Base-by-base conservation (phyloP, 2,888 invertebrate genomes). In the Drosophila vallismaia region DNA sequence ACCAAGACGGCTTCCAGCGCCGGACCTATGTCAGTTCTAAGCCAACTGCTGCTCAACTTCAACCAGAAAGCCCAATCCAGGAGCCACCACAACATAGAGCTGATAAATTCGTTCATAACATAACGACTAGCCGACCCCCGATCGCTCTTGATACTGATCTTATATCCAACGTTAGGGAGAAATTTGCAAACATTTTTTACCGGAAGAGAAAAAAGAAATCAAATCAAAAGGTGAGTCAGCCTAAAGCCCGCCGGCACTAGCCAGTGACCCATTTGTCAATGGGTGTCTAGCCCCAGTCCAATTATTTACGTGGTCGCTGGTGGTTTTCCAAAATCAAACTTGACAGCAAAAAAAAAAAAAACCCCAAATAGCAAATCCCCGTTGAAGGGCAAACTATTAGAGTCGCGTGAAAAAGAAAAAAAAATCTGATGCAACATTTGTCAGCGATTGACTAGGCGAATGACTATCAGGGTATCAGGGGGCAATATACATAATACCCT, bases 11-110 rank as follows among this genome's bases (percentile, higher is more conserved):
- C 90, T 79, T 76, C 75, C 79, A 77, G 76, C 74, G 79, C 79
- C 83, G 88, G 88, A 88, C 89, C 86, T 91, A 91, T 91, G 91
- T 91, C 91, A 91, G 86, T 90, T 87, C 69, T 89, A 91, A 91
- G 81, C 75, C 88, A 90, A 80, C 74, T 91, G 72, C 79, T 89
- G 73, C 76, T 90, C 71, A 90, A 89, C 75, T 90, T 89, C 79
- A 89, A 91, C 83, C 88, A 90, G 71, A 90, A 89, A 79, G 79
- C 86, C 57, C 85, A 89, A 76, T 71, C 86, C 57, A 79, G 91
- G 77, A 88, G 87, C 67, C 80, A 86, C 53, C 86, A 85, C 74
- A 91, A 91, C 77, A 71, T 89, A 85, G 88, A 89, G 76, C 81
- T 90, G 76, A 88, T 89, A 82, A 90, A 90, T 86, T 91, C 91